Conservation (phyloP, 1,140 invertebrate species). For the Gryon sp. region DNA sequence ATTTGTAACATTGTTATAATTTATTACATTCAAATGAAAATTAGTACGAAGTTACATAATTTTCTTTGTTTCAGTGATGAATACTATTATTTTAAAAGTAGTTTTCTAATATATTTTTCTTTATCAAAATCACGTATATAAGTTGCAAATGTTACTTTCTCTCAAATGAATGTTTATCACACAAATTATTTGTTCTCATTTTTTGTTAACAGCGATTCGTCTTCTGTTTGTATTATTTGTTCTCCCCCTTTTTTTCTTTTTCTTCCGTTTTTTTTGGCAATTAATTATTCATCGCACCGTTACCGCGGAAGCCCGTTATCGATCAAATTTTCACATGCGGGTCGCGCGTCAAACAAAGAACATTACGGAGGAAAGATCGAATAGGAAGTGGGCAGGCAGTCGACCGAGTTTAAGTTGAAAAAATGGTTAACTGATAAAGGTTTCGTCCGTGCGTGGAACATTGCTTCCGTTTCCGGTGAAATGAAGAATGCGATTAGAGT, state of each 20-base stretch:
- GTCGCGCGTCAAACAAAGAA: constrained; percentile 57
- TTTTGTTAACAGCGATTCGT: not conserved
- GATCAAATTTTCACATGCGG: constrained; percentile 58
- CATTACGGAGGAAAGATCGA: constrained; percentile 56
- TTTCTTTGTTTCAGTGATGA: too few species aligned
- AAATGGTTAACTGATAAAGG: constrained; percentile 67
- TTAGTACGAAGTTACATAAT: too few species aligned
- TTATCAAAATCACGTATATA: too few species aligned
- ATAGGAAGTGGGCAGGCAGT: constrained; percentile 60
- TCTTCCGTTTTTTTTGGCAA: constrained; percentile 36
- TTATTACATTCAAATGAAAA: too few species aligned
- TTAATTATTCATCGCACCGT: constrained; percentile 48
- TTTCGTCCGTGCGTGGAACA: constrained; percentile 65
- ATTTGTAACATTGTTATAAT: too few species aligned
- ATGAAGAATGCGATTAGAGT: constrained; percentile 57
- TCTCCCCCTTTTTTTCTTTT: not conserved
- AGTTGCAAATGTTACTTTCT: too few species aligned
- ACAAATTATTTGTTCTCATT: too few species aligned
- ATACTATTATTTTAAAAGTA: too few species aligned
- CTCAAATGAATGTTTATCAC: too few species aligned
- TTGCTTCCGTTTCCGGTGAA: constrained; percentile 70
- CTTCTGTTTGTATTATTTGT: not conserved
- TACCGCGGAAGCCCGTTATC: constrained; percentile 49
- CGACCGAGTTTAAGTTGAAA: constrained; percentile 61
- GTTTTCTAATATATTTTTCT: too few species aligned